Evolutionary conservation across 2,888 invertebrate species (phyloP).

Genomic region (Mycogona germanica): DNA sequence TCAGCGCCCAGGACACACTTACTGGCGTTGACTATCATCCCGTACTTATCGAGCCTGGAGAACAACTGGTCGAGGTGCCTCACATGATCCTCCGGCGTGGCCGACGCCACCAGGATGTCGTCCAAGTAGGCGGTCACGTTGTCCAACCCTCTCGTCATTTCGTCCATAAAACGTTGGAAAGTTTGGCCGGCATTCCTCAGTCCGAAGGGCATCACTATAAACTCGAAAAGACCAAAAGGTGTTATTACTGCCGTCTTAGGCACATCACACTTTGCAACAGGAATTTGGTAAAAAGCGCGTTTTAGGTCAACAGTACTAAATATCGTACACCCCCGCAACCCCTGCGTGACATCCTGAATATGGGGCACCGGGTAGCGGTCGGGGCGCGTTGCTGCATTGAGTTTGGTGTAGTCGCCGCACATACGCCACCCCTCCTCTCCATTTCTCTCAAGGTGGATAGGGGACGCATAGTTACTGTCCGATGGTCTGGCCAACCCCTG

Average conservation of each 20-base stretch:
- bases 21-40: neutral
- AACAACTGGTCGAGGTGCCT: slow-evolving; percentile 24
- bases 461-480: no score
- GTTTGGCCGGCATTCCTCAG: slow-evolving; percentile 24
- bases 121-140: slow-evolving; percentile 16
- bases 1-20: neutral
- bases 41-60: neutral
- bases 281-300: slow-evolving; percentile 1
- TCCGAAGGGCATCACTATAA: slow-evolving; percentile 21
- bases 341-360: no score
- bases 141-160: slow-evolving; percentile 17
- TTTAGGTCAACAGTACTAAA: no score
- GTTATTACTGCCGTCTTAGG: slow-evolving; percentile 1
- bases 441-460: no score
- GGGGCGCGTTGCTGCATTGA: no score
- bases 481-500: no score
- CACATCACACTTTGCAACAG: neutral
- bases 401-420: no score
- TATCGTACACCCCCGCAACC: no score
- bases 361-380: no score
- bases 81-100: slow-evolving; percentile 28
- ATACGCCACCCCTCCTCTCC: no score
- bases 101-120: slow-evolving; percentile 23
- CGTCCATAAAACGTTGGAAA: slow-evolving; percentile 23
- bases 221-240: slow-evolving; percentile 16